phyloP scores from a whole-genome alignment of 2,797 vertebrate genomes.

The Sebastes kiyomatsui region DNA sequence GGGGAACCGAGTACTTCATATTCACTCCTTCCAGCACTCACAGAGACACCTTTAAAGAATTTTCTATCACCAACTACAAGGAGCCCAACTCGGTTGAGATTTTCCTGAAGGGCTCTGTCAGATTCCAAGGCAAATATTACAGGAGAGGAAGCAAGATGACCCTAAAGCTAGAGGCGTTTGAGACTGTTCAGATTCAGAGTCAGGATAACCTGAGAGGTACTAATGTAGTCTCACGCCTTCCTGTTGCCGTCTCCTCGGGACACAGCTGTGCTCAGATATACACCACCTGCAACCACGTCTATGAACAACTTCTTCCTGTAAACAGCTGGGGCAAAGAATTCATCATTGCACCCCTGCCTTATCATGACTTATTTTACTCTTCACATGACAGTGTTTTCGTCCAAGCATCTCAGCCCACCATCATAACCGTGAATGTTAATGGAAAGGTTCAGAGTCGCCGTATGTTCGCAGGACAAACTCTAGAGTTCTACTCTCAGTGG shows the following conservation, averaged over 20 bases:
- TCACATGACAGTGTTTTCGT: conserved; percentile 60
- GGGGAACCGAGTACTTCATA: conserved; percentile 75
- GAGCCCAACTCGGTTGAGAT: conserved; percentile 48
- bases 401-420: conserved; percentile 64
- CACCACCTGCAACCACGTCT: conserved; percentile 72
- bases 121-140: conserved; percentile 57
- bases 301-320: conserved; percentile 78
- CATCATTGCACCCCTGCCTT: conserved; percentile 64
- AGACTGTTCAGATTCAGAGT: conserved; percentile 76
- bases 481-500: conserved; percentile 39
- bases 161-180: conserved; percentile 65
- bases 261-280: conserved; percentile 73
- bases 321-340: conserved; percentile 75
- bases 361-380: conserved; percentile 9
- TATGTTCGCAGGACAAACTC: conserved; percentile 50
- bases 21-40: conserved; percentile 63
- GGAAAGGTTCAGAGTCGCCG: conserved; percentile 18
- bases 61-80: conserved; percentile 70
- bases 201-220: conserved; percentile 68
- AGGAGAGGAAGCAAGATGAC: conserved; percentile 49
- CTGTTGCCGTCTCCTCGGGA: conserved; percentile 73
- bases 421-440: conserved; percentile 3
- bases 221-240: conserved; percentile 58
- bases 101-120: conserved; percentile 48
- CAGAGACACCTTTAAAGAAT: conserved; percentile 61